Conservation (phyloP, 1,140 invertebrate genomes). For the Asobara japonica region DNA sequence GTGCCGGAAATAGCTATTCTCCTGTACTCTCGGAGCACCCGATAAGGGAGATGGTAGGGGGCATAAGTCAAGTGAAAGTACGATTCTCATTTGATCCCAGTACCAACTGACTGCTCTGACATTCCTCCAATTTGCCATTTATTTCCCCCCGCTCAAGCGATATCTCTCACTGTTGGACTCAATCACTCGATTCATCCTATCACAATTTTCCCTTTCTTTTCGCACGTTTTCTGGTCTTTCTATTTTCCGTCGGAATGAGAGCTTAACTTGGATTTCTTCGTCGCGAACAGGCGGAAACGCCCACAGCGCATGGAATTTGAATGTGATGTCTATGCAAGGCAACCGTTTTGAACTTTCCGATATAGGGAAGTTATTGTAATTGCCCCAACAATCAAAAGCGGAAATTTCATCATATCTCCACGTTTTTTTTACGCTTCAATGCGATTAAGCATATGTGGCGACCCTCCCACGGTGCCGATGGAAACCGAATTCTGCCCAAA, state of each 20-base stretch:
- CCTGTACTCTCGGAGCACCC: background rate
- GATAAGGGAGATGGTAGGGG: background rate
- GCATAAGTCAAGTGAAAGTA: background rate
- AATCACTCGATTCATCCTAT: slow-evolving; percentile 31
- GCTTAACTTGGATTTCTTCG: too few relatives aligned
- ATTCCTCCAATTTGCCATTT: slow-evolving; percentile 23
- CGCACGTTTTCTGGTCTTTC: background rate
- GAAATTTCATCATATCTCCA: too few relatives aligned
- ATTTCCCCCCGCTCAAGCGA: background rate
- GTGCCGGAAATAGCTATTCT: background rate
- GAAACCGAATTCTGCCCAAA: too few relatives aligned
- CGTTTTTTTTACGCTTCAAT: too few relatives aligned
- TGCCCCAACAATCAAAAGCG: too few relatives aligned
- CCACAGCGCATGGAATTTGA: too few relatives aligned
- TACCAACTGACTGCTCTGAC: background rate
- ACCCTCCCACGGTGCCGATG: too few relatives aligned
- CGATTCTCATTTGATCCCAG: background rate
- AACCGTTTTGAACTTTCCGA: too few relatives aligned
- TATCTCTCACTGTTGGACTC: slow-evolving; percentile 25
- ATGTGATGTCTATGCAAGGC: too few relatives aligned
- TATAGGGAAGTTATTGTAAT: too few relatives aligned
- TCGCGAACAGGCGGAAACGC: too few relatives aligned
- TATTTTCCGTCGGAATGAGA: background rate
- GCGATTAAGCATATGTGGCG: too few relatives aligned
- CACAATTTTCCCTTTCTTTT: slow-evolving; percentile 9